Evolutionary conservation across 2,797 vertebrate species (phyloP), one percentile per base, ranked within the genome.

Genomic region (Poeciliopsis gracilis): DNA sequence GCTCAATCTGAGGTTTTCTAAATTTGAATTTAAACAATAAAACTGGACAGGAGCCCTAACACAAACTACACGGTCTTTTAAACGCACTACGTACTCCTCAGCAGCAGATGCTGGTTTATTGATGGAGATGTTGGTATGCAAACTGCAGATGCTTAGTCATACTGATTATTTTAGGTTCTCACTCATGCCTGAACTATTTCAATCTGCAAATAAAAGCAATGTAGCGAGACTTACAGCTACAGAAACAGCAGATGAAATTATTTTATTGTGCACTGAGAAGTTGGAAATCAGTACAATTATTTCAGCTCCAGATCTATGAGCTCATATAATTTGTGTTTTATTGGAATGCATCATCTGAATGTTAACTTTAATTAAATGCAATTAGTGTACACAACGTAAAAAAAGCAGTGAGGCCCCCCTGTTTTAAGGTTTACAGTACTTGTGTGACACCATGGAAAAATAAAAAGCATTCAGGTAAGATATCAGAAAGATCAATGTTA

Each of bases 111-210:
- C 73, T 63, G 76, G 76, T 72, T 70, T 53, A 51, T 76, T 69
- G 30, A 41, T n/a, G 61, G 53, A 72, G 41, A 41, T 61, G 72
- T 57, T 57, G 51, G 41, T 49, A 69, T 38, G 59, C 59, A 74
- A 45, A n/a, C 71, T 79, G 47, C 36, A 25, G n/a, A 43, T n/a
- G 61, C 25, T 80, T n/a, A 67, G 30, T 74, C 72, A 79, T 20
- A 28, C n/a, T 61, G 71, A 59, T 72, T 36, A 63, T 76, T 61
- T 80, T 36, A 81, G 75, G 75, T 73, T 74, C 57, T 47, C 82
- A 59, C 66, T 80, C 70, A 75, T 77, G 78, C 73, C 77, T 72
- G 69, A 72, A 70, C 16, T 61, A 72, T 71, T 70, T 82, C 63
- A 43, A 69, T 72, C 45, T 2, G 2, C 41, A 28, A 51, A 84